Conservation (phyloP, 1,140 invertebrate genomes). For the Teleogryllus occipitalis region DNA sequence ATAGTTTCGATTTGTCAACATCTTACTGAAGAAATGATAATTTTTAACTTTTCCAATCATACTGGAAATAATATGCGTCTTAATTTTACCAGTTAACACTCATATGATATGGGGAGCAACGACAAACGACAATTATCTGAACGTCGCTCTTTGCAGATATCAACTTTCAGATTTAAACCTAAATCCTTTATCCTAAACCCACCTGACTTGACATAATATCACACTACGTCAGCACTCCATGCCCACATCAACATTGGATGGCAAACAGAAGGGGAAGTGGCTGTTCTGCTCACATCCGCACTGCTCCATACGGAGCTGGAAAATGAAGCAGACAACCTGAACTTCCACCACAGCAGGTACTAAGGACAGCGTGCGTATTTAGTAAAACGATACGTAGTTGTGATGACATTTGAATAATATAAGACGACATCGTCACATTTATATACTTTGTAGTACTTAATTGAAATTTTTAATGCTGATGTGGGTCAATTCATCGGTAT, state of each 20-base stretch:
- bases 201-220: not conserved
- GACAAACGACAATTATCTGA: too few relatives aligned
- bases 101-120: too few relatives aligned
- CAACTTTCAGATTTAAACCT: too few relatives aligned
- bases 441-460: not conserved
- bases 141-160: too few relatives aligned
- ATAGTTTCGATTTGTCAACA: too few relatives aligned
- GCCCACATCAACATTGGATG: not conserved
- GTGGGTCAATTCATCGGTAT: not conserved
- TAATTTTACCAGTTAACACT: too few relatives aligned
- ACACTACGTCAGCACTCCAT: not conserved
- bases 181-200: too few relatives aligned
- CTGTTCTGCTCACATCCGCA: not conserved
- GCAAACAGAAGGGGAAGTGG: not conserved
- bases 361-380: not conserved
- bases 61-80: too few relatives aligned
- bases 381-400: not conserved
- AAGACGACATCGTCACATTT: not conserved
- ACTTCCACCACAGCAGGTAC: not conserved
- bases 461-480: not conserved
- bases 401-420: not conserved
- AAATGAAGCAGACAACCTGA: not conserved
- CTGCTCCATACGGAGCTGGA: not conserved
- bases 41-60: too few relatives aligned
- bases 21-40: too few relatives aligned